Conservation (phyloP, 53 echinoderm and acorn worm species). For the Antedon mediterranea region DNA sequence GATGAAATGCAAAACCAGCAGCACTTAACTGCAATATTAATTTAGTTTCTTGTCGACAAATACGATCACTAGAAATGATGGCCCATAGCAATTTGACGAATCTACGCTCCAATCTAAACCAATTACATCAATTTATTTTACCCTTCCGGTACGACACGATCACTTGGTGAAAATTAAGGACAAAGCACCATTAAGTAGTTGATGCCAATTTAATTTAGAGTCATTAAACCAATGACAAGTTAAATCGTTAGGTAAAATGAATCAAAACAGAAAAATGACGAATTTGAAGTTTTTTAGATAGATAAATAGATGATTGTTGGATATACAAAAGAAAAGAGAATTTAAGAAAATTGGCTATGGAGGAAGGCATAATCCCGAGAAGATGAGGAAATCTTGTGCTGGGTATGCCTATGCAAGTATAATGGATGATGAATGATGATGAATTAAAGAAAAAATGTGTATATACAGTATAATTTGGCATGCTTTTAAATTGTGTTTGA, state of each 20-base stretch:
- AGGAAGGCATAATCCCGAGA: too few relatives aligned
- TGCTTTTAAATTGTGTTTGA: too few relatives aligned
- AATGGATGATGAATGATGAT: too few relatives aligned
- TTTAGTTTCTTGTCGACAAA: neutral
- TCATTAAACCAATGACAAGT: neutral
- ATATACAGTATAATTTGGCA: too few relatives aligned
- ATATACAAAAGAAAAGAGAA: too few relatives aligned
- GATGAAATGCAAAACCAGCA: neutral
- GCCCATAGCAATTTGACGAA: neutral
- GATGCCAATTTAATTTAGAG: neutral
- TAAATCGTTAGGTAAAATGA: neutral
- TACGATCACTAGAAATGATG: neutral
- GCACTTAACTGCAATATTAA: neutral
- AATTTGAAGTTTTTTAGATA: neutral
- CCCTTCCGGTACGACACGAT: neutral
- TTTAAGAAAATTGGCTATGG: too few relatives aligned
- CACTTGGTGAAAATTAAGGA: neutral
- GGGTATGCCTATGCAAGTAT: too few relatives aligned
- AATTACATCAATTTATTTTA: neutral
- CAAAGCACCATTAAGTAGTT: slow-evolving; percentile 1
- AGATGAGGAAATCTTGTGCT: too few relatives aligned
- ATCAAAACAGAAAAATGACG: neutral
- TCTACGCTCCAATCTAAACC: neutral
- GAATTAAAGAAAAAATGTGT: too few relatives aligned
- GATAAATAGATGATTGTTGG: too few relatives aligned